Evolutionary conservation across 2,797 vertebrate species (phyloP).

Genomic region (Mionectes olivaceus): DNA sequence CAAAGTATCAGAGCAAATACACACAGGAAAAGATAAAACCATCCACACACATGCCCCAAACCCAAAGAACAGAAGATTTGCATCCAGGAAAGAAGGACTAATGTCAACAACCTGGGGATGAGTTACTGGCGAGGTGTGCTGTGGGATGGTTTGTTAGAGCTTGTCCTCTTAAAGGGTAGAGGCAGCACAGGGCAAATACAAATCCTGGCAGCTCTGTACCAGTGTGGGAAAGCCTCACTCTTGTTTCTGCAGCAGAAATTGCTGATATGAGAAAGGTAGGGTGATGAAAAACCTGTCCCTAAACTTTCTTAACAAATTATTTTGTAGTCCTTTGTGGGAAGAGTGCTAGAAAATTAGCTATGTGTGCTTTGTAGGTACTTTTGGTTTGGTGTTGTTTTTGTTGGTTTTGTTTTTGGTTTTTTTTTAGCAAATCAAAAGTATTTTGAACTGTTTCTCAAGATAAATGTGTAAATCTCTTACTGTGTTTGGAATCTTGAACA

Average conservation of each 20-base stretch:
- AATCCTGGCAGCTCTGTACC: background rate
- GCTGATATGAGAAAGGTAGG: background rate
- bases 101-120: background rate
- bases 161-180: background rate
- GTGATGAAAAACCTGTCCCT: background rate
- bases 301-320: background rate
- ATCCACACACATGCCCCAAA: background rate
- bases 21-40: background rate
- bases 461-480: background rate
- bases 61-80: background rate
- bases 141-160: background rate
- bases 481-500: background rate
- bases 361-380: background rate
- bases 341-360: background rate
- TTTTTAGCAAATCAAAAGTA: background rate
- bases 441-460: background rate
- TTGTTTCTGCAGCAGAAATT: background rate
- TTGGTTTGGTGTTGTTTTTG: too few relatives aligned
- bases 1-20: background rate
- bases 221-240: rapidly evolving
- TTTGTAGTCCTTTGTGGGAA: background rate
- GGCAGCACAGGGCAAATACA: background rate
- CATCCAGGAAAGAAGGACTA: background rate
- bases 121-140: background rate
- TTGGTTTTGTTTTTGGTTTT: too few relatives aligned